Evolutionary conservation across 2,888 invertebrate genomes (phyloP), one percentile per base, ranked within the genome.

Genomic region (Meloe dianella): DNA sequence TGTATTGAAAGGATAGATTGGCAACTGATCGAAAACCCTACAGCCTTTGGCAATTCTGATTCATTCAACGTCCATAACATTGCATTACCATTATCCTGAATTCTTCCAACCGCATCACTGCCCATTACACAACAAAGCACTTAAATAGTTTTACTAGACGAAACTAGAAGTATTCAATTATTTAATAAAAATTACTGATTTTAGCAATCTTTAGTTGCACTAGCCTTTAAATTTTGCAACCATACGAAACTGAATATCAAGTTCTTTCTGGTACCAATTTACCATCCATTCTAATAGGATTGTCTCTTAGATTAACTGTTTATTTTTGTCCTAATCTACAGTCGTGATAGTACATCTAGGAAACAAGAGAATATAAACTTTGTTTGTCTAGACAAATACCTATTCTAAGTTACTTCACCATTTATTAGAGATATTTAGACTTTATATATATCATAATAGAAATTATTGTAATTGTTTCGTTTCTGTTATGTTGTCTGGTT

Each of bases 51-150:
- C 64, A 29, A 63, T 68, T 63, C 51, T 61, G 70, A 73, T 73
- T 73, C 71, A 73, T 73, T 71, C 65, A 67, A 60, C 67, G 64
- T 58, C 70, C 69, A 66, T 70, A 68, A 73, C 73, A 72, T 56
- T 63, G 65, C 60, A 70, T 71, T 71, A 73, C 65, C 69, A 68
- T 71, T 70, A 68, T 67, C 67, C 64, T 59, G 60, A 66, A 51
- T 70, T 67, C 61, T 68, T 64, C 63, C 56, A 60, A 61, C 64
- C 59, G 51, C 69, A 62, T 65, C 65, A 61, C 65, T 63, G 62
- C 59, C 60, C 59, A 61, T 60, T 65, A 63, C 69, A 64, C 54
- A 70, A 71, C 70, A 71, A 69, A 69, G 67, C 65, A 72, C 68
- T 70, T 59, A 64, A 61, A 60, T 67, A 54, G 54, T 63, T 38